Conservation (phyloP, 2,797 vertebrate species). For the Spinus pinus region DNA sequence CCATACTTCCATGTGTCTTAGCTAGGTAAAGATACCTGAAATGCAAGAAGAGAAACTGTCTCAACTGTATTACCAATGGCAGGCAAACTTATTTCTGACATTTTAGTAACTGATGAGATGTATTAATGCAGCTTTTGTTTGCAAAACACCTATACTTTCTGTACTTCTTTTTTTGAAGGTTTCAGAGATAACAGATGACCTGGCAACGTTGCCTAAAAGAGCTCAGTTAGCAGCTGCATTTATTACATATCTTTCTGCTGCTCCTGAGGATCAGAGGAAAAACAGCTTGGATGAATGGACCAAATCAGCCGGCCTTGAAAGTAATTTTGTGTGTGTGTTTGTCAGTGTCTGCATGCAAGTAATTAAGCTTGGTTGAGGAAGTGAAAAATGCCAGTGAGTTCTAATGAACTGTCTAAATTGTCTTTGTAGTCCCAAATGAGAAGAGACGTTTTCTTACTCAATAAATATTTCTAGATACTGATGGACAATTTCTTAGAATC, state of each 20-base stretch:
- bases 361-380: neutral
- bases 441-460: neutral
- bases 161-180: constrained; percentile 75
- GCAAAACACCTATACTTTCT: neutral
- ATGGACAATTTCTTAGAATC: neutral
- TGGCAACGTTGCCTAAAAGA: constrained; percentile 87
- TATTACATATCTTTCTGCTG: constrained; percentile 93
- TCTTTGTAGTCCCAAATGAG: neutral
- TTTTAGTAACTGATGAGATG: neutral
- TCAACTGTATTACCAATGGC: neutral
- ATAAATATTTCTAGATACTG: neutral
- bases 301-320: constrained; percentile 86
- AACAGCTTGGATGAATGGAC: constrained; percentile 88
- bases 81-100: neutral
- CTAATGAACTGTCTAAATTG: neutral
- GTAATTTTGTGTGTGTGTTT: constrained; percentile 70
- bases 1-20: neutral
- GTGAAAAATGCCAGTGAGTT: neutral
- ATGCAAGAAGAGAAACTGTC: neutral
- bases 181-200: constrained; percentile 89
- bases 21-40: neutral
- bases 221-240: constrained; percentile 93
- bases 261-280: constrained; percentile 88
- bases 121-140: neutral
- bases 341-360: neutral